Base-by-base conservation (phyloP, 2,797 vertebrate genomes). In the Sphenopsis melanotis region DNA sequence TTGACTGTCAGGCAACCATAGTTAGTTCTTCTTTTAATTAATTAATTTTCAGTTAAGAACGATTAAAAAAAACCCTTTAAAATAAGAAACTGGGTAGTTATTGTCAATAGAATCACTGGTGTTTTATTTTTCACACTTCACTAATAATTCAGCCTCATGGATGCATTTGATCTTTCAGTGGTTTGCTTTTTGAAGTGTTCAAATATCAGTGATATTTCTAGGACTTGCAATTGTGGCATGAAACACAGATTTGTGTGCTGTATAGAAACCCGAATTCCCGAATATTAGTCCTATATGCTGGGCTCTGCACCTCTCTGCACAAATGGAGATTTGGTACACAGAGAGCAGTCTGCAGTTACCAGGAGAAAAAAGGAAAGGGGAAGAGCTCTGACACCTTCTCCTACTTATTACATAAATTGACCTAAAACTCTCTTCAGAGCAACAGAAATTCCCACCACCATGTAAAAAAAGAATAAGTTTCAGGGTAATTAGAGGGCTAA, bases 211-310 rank as follows among this genome's bases (percentile, higher is more conserved):
- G 5, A 22, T 41, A 63, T 49, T 81, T 77, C 55, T 23, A 36
- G 52, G 42, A 65, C 17, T 55, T 69, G 50, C 50, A 36, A 3
- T 11, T 53, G 55, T 52, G 55, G 19, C 17, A 12, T 12, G 27
- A 86, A 83, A 11, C 60, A n/a, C 6, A 9, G 55, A 39, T 79
- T 63, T 65, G 41, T 34, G 4, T 7, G 15, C 49, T 8, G 3
- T 17, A 3, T 6, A 20, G 46, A 47, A 70, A 32, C 19, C 30
- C 8, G 1, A 37, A 64, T n/a, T 41, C 24, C n/a, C 1, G 1
- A 3, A 23, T 0, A 1, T 47, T 10, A 27, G 34, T 41, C 42
- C 80, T 20, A 9, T 5, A 0, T 21, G n/a, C n/a, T 1, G 1
- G 12, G 30, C 49, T 83, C 36, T 42, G 65, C 57, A 42, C 6